Percentiles rank a stretch among this genome's conserved stretches.
These are phyloP conservation scores for Oxyteleia sp. DNA, from an alignment of 2,888 invertebrate genomes.

Conservation along the genomic window DNA sequence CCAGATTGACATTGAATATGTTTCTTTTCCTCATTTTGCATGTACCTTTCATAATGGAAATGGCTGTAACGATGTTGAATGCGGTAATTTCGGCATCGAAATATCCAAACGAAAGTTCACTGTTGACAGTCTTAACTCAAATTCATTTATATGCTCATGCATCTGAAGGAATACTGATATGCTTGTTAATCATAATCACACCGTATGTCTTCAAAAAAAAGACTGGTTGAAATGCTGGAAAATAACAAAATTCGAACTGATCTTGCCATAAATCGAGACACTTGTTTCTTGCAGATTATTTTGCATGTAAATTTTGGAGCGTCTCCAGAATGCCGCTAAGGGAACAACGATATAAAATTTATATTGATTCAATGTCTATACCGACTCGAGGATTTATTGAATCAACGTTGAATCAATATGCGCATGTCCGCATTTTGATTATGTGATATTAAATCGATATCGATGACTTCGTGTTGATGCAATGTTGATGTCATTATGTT, in stretches of 20 bases:
- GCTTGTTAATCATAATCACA: not conserved
- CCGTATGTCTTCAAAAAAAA: not conserved
- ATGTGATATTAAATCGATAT: no score
- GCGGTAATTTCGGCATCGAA: not conserved
- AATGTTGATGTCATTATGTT: no score
- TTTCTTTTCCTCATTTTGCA: not conserved
- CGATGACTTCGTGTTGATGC: no score
- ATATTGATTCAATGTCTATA: no score
- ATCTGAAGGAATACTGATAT: constrained; percentile 3
- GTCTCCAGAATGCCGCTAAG: not conserved
- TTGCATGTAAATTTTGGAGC: not conserved
- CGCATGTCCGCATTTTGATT: no score
- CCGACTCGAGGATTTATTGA: no score
- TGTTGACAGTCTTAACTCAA: not conserved
- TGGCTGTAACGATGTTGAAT: not conserved
- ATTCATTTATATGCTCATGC: not conserved
- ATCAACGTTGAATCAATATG: no score
- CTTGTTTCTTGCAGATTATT: constrained; percentile 6
- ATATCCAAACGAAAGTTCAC: no score
- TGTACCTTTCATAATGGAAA: not conserved
- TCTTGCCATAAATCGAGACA: constrained; percentile 5
- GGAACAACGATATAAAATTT: no score
- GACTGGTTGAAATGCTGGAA: not conserved
- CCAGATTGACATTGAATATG: constrained; percentile 4
- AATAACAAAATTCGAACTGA: not conserved